These are phyloP conservation scores for Grapholita molesta DNA, from an alignment of 1,140 invertebrate genomes.

Conservation along the genomic window DNA sequence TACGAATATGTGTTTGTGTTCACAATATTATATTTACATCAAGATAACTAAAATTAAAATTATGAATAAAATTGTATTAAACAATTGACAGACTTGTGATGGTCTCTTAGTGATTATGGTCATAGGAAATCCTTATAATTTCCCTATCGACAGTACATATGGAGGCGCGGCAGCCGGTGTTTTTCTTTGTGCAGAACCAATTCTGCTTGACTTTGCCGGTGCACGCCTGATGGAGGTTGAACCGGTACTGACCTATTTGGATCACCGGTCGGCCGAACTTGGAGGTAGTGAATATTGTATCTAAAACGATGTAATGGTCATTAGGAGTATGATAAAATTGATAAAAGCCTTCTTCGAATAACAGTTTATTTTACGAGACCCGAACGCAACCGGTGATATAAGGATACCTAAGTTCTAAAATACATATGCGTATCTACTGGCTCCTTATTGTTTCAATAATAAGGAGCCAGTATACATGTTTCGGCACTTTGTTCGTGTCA, in stretches of 20 bases:
- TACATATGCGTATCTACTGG: too few species aligned
- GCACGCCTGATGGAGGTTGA: constrained; percentile 34
- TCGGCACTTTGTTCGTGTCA: too few species aligned
- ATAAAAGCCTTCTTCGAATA: too few species aligned
- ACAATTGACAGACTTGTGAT: too few species aligned
- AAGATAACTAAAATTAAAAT: too few species aligned
- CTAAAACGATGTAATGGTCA: not conserved
- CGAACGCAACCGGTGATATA: too few species aligned
- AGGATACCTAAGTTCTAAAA: too few species aligned
- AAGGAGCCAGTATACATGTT: too few species aligned
- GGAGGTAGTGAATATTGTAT: constrained; percentile 22
- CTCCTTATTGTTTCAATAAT: too few species aligned
- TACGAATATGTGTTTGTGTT: too few species aligned
- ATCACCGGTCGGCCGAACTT: constrained; percentile 53
- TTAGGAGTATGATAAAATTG: not conserved
- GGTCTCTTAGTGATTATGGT: constrained; percentile 50
- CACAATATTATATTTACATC: too few species aligned
- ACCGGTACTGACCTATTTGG: constrained; percentile 34
- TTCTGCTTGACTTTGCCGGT: constrained; percentile 34
- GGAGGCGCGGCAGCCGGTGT: constrained; percentile 43
- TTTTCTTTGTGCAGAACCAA: constrained; percentile 55
- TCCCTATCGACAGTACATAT: constrained; percentile 39
- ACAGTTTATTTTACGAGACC: too few species aligned
- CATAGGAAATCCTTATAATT: constrained; percentile 40
- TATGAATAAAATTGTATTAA: not conserved